Conservation (phyloP, 1,140 invertebrate species). For the Diabrotica virgifera region DNA sequence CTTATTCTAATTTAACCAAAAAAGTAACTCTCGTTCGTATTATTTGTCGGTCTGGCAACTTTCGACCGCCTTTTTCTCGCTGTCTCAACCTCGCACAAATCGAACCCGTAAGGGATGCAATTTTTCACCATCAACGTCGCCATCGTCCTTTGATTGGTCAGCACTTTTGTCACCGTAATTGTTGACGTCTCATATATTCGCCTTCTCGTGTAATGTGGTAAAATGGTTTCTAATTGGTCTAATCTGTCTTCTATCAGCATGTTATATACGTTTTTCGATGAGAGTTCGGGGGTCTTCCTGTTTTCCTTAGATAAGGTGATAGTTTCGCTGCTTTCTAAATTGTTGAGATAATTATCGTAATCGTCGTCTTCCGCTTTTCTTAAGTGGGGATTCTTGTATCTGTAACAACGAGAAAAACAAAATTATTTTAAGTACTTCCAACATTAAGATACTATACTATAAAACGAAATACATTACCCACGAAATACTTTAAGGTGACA, state of each 20-base stretch:
- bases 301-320: conserved; percentile 10
- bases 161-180: conserved; percentile 42
- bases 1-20: conserved; percentile 7
- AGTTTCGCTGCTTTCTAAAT: conserved; percentile 29
- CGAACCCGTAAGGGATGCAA: conserved; percentile 41
- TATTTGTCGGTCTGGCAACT: conserved; percentile 28
- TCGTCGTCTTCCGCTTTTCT: conserved; percentile 9
- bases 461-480: too few species aligned
- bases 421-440: too few species aligned
- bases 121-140: conserved; percentile 45
- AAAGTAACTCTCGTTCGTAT: conserved; percentile 19
- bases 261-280: conserved; percentile 31
- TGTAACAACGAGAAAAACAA: background rate
- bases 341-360: conserved; percentile 10
- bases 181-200: conserved; percentile 42
- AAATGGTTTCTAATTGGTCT: conserved; percentile 43
- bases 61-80: conserved; percentile 37
- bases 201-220: conserved; percentile 43
- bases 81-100: conserved; percentile 33
- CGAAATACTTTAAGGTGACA: too few species aligned
- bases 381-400: background rate
- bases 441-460: too few species aligned
- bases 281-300: conserved; percentile 31
- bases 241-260: conserved; percentile 44
- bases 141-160: conserved; percentile 34